phyloP scores from a whole-genome alignment of 1,140 invertebrate species.

The Laodelphax striatellus region DNA sequence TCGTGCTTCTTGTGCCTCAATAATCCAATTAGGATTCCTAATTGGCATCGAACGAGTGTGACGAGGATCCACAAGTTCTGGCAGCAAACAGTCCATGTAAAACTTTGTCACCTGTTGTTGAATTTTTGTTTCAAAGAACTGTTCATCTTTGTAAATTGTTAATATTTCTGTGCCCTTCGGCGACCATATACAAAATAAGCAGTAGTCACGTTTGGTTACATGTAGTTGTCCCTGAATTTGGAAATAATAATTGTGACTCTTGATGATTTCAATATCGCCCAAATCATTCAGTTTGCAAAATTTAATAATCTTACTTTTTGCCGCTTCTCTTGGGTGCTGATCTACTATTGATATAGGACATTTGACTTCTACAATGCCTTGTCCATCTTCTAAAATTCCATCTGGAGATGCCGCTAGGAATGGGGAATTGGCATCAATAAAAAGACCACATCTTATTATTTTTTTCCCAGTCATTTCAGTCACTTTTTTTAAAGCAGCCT shows the following conservation, averaged over 20 bases:
- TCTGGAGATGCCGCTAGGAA: not conserved
- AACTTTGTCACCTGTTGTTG: slow-evolving; percentile 19
- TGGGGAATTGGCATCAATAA: not conserved
- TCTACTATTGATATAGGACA: not conserved
- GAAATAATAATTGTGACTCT: not conserved
- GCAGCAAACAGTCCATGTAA: slow-evolving; percentile 26
- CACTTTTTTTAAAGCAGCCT: not conserved
- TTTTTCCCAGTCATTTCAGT: not conserved
- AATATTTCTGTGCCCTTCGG: slow-evolving; percentile 12
- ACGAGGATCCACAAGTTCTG: slow-evolving; percentile 28
- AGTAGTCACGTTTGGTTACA: slow-evolving; percentile 13
- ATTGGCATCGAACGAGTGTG: slow-evolving; percentile 22
- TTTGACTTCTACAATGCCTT: not conserved
- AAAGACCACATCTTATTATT: not conserved
- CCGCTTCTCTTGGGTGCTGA: not conserved
- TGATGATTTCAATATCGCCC: not conserved
- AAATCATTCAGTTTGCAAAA: too few species aligned
- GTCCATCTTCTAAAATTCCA: not conserved
- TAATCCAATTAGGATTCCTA: slow-evolving; percentile 19
- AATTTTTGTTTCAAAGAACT: slow-evolving; percentile 22
- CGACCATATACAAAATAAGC: slow-evolving; percentile 18
- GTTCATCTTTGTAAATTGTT: slow-evolving; percentile 18
- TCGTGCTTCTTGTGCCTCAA: not conserved
- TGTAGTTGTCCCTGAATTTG: slow-evolving; percentile 14
- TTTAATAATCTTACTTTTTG: not conserved